Percentiles rank a stretch among this genome's conserved stretches.
These are phyloP conservation scores for Euschistus heros DNA, from an alignment of 1,140 invertebrate species.

Conservation along the genomic window DNA sequence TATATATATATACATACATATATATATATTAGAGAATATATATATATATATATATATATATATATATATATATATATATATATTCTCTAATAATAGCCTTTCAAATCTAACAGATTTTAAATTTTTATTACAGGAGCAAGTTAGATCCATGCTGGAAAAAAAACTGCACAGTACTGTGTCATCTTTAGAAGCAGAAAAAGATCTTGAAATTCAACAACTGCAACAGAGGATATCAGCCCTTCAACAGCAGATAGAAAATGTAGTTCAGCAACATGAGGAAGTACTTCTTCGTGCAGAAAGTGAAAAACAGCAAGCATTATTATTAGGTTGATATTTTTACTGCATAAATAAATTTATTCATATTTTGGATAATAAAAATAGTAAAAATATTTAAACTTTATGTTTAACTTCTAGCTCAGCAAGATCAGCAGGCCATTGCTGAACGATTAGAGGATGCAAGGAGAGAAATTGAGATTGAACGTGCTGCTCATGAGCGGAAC, in stretches of 20 bases:
- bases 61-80: no score
- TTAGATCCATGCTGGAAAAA: slow-evolving; percentile 58
- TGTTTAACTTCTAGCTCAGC: slow-evolving; percentile 48
- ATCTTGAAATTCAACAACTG: slow-evolving; percentile 57
- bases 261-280: slow-evolving; percentile 74
- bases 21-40: no score
- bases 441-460: slow-evolving; percentile 59
- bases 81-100: no score
- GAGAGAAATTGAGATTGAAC: slow-evolving; percentile 58
- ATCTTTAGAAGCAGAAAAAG: slow-evolving; percentile 60
- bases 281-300: slow-evolving; percentile 70
- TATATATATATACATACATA: no score
- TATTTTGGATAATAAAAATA: background rate
- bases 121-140: slow-evolving; percentile 44
- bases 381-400: no score
- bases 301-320: slow-evolving; percentile 75
- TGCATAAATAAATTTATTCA: background rate
- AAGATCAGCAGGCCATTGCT: slow-evolving; percentile 69
- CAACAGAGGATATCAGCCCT: slow-evolving; percentile 60
- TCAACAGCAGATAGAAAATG: slow-evolving; percentile 59
- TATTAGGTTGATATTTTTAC: slow-evolving; percentile 48
- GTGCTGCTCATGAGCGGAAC: slow-evolving; percentile 52
- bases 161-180: slow-evolving; percentile 57
- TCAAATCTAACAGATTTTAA: background rate
- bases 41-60: no score